Evolutionary conservation across 1,140 invertebrate genomes (phyloP).

Genomic region (Mamestra configurata): DNA sequence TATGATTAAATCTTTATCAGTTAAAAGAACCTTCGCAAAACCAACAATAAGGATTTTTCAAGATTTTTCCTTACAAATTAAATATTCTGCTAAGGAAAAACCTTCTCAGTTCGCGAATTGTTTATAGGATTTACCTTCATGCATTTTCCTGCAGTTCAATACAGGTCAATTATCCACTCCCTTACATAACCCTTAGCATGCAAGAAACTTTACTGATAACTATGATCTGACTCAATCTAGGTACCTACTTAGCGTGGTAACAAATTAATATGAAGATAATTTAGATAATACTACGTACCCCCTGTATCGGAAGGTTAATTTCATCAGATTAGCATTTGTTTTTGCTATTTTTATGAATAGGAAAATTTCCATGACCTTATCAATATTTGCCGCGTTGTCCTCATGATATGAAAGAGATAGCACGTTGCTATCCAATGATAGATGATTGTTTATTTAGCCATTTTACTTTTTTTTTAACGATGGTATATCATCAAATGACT

Average conservation of each 20-base stretch:
- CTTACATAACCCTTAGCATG: not conserved
- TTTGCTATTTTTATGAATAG: conserved; percentile 12
- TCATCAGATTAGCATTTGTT: conserved; percentile 23
- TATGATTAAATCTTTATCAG: too few species aligned
- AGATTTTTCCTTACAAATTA: not conserved
- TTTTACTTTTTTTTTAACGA: not conserved
- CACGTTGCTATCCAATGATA: conserved; percentile 1
- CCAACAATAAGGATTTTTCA: not conserved
- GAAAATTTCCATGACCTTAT: conserved; percentile 21
- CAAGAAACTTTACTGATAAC: not conserved
- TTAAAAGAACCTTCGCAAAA: not conserved
- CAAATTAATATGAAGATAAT: not conserved
- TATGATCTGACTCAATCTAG: not conserved
- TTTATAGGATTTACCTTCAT: not conserved
- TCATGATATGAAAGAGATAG: conserved; percentile 16
- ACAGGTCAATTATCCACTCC: not conserved
- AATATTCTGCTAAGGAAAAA: not conserved
- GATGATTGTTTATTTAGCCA: not conserved
- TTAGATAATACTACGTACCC: not conserved
- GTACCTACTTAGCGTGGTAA: not conserved
- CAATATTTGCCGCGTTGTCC: not conserved
- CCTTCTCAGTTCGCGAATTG: not conserved
- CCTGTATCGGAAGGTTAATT: conserved; percentile 23
- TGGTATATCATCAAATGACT: too few species aligned
- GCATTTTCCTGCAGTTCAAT: conserved; percentile 9